These are phyloP conservation scores for Electrona antarctica DNA, from an alignment of 2,113 vertebrate genomes.

Conservation along the genomic window DNA sequence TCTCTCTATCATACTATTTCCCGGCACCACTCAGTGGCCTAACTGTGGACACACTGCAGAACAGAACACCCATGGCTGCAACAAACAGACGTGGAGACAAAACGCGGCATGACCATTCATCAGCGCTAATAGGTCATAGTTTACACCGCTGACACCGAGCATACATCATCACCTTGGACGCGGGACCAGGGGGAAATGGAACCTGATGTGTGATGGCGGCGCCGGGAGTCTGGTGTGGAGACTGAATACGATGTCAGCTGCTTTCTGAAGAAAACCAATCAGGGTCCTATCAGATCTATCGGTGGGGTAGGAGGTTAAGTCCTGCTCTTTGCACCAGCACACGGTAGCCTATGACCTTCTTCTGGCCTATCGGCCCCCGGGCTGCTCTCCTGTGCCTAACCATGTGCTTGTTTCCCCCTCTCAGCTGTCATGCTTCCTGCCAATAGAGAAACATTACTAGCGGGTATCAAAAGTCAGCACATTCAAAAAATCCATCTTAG, in stretches of 20 bases:
- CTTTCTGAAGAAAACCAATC: constrained; percentile 8
- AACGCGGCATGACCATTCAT: constrained; percentile 60
- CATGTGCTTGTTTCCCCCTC: too few species aligned
- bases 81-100: constrained; percentile 43
- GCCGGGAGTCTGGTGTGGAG: constrained; percentile 23
- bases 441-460: too few species aligned
- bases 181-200: constrained; percentile 15
- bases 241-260: constrained; percentile 44
- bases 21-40: too few species aligned
- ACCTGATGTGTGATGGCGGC: constrained; percentile 15
- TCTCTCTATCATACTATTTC: neutral
- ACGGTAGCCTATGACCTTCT: too few species aligned
- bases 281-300: neutral
- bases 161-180: constrained; percentile 55
- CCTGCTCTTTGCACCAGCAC: too few species aligned
- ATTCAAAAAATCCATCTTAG: too few species aligned
- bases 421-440: too few species aligned
- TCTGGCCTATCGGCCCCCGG: too few species aligned
- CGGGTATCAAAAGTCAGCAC: too few species aligned
- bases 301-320: too few species aligned
- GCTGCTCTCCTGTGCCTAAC: too few species aligned
- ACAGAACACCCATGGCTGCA: constrained; percentile 26
- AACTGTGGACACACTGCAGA: neutral
- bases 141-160: constrained; percentile 56
- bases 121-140: constrained; percentile 72